These are phyloP conservation scores for Hyposoter dolosus DNA, from an alignment of 2,888 invertebrate species.

Conservation along the genomic window DNA sequence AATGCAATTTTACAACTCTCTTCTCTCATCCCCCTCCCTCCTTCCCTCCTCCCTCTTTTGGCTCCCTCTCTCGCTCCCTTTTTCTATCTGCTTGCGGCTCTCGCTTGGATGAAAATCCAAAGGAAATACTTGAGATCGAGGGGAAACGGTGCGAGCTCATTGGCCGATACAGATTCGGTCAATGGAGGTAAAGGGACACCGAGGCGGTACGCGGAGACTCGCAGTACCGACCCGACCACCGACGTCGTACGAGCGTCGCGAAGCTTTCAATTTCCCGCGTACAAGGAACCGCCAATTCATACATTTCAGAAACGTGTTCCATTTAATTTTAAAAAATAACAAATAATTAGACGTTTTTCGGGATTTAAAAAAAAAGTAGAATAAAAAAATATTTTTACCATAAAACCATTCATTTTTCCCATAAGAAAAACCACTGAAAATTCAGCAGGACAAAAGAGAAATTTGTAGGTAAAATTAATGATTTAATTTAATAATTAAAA, in stretches of 20 bases:
- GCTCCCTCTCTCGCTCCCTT: not conserved
- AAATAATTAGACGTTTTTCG: not conserved
- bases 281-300: conserved; percentile 28
- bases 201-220: conserved; percentile 74
- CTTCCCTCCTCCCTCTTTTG: not conserved
- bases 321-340: conserved; percentile 4
- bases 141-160: conserved; percentile 72
- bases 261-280: conserved; percentile 59
- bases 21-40: not conserved
- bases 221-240: conserved; percentile 82
- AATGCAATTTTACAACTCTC: conserved; percentile 56
- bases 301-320: conserved; percentile 2
- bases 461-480: conserved; percentile 15
- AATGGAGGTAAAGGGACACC: conserved; percentile 80
- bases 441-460: not conserved
- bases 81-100: not conserved
- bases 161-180: conserved; percentile 77
- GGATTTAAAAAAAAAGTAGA: not conserved
- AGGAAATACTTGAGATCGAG: conserved; percentile 66
- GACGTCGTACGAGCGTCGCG: conserved; percentile 74
- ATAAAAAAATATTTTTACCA: not conserved
- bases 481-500: conserved; percentile 10
- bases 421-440: not conserved
- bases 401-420: not conserved
- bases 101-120: conserved; percentile 46